Percentiles rank a stretch among this genome's conserved stretches.
These are phyloP conservation scores for Illadopsis cleaveri DNA, from an alignment of 2,113 vertebrate species.

Conservation along the genomic window DNA sequence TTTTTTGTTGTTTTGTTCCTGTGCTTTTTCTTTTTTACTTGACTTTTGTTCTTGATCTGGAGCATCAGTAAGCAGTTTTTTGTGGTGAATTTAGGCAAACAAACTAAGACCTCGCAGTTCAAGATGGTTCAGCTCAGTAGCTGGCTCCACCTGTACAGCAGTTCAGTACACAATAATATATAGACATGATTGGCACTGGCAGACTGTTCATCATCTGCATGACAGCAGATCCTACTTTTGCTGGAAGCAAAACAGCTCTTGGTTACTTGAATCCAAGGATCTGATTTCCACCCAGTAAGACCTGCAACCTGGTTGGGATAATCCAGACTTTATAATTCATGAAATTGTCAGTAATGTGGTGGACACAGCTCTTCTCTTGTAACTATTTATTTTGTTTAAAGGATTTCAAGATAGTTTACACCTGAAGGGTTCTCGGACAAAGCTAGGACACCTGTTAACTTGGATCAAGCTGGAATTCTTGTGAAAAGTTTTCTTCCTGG, in stretches of 20 bases:
- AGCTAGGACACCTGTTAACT: background rate
- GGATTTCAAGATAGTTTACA: background rate
- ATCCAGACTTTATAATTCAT: background rate
- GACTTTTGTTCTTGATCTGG: background rate
- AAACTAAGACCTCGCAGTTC: background rate
- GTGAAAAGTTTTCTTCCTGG: background rate
- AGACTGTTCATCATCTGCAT: conserved; percentile 22
- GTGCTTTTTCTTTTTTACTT: background rate
- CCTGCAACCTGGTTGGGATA: background rate
- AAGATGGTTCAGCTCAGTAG: background rate
- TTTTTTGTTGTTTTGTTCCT: background rate
- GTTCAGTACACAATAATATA: background rate
- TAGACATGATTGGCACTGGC: background rate
- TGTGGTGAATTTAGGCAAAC: background rate
- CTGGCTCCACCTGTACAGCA: background rate
- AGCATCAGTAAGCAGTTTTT: background rate
- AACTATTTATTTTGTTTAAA: conserved; percentile 17
- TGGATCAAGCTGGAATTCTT: background rate
- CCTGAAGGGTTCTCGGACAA: background rate
- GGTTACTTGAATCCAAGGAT: background rate
- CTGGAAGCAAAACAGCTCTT: background rate
- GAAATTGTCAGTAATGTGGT: background rate
- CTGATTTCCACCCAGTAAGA: background rate
- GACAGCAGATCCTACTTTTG: background rate
- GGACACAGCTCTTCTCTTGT: background rate